phyloP scores from a whole-genome alignment of 2,888 invertebrate species.

The Coremacera marginata region DNA sequence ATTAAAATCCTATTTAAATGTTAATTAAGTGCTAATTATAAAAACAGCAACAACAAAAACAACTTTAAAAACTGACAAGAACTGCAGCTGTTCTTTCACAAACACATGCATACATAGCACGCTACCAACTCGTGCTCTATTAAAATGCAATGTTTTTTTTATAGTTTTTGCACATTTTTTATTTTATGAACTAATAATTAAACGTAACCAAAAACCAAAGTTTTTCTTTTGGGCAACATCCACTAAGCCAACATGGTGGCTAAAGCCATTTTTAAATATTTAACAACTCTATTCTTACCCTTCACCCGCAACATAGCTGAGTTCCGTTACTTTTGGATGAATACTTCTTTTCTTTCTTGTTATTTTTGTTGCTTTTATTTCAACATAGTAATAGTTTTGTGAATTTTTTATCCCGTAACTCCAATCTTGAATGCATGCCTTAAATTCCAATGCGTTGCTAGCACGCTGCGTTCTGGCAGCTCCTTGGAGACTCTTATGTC shows the following conservation, averaged over 20 bases:
- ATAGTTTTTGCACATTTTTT: not conserved
- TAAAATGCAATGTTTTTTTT: not conserved
- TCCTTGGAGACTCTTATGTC: not conserved
- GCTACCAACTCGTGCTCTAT: not conserved
- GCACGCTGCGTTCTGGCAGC: not conserved
- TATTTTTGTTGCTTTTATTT: not conserved
- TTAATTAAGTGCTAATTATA: slow-evolving; percentile 42
- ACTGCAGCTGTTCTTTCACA: not conserved
- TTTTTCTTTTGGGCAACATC: not conserved
- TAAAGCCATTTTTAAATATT: too few species aligned
- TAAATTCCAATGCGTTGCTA: slow-evolving; percentile 32
- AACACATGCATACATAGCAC: not conserved
- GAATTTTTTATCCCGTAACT: slow-evolving; percentile 32
- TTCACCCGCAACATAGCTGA: not conserved
- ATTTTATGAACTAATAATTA: not conserved
- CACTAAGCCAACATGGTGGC: too few species aligned
- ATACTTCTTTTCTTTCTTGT: not conserved
- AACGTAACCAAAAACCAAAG: not conserved
- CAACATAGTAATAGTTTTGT: slow-evolving; percentile 31
- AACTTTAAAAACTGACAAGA: slow-evolving; percentile 9
- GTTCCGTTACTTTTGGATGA: not conserved
- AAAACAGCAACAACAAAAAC: slow-evolving; percentile 1
- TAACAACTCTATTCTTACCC: too few species aligned
- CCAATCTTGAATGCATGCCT: slow-evolving; percentile 13
- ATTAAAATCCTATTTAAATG: slow-evolving; percentile 43